Base-by-base conservation (phyloP, 1,140 invertebrate species). In the Antheraea mylitta region DNA sequence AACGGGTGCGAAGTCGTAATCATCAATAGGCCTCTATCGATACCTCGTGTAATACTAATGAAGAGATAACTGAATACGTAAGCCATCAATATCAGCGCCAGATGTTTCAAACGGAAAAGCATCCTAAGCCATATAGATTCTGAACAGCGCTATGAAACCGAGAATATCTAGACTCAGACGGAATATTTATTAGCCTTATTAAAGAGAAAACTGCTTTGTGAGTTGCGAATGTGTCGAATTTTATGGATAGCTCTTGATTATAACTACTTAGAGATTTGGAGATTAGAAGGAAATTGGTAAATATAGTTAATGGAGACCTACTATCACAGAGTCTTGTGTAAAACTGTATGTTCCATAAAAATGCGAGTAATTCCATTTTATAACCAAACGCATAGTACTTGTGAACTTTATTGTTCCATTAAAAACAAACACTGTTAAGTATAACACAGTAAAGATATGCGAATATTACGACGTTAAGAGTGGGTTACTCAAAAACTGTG, bases 161-260 rank as follows among this genome's bases (percentile, higher is more conserved):
- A 16, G 67, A 68, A 68, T 48, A 62, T 38, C 67, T 68, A 68
- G 42, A 68, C 67, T 36, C 22, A 0, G 9, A 13, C 36, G 18
- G 67, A 68, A 68, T 68, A 62, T 68, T 62, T 62, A 68, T 68
- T 68, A 62, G 67, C 58, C 18, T 68, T 61, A 48, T 68, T 53
- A 53, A 53, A 53, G 45, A 53, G 45, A 53, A 53, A 53, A 53
- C 45, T 53, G 13, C 16, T 13, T 16, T 53, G 9, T 13, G 45
- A 13, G 45, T 16, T 53, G 9, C 11, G 5, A 53, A 13, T 1
- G 45, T 6, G 38, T 53, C 9, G 10, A 13, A 53, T 53, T 53
- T 53, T 53, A 53, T 53, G 45, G 9, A 53, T 53, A 53, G 45
- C 45, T 11, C 13, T 16, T 53, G 45, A 13, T 53, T 13, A 53